A percentile compares a stretch with the other conserved stretches of the same genome.
Evolutionary conservation across 2,113 vertebrate genomes (phyloP).

Genomic region (Forbesichthys papilliferus): DNA sequence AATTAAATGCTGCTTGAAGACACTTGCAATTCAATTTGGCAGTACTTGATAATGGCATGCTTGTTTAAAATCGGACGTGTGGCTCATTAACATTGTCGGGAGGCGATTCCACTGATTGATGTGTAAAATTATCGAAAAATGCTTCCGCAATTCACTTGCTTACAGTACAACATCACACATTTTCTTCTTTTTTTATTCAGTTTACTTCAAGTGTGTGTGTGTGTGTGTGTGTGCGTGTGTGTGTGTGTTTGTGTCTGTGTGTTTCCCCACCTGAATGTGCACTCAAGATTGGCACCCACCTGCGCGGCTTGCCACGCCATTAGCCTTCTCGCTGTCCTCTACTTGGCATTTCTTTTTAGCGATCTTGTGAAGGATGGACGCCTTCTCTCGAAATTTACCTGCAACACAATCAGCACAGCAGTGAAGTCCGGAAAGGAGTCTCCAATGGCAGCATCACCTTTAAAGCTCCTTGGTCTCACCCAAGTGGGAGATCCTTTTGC

Average conservation of each 20-base stretch:
- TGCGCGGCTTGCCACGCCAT: constrained; percentile 84
- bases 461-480: constrained; percentile 19
- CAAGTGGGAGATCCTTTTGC: constrained; percentile 18
- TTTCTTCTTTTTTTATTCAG: not conserved
- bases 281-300: constrained; percentile 74
- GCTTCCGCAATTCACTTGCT: no score
- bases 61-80: constrained; percentile 53
- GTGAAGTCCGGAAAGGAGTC: constrained; percentile 3
- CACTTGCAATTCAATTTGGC: constrained; percentile 52
- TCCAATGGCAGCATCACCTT: not conserved
- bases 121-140: not conserved
- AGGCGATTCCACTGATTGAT: not conserved
- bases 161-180: no score
- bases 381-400: constrained; percentile 97
- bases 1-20: constrained; percentile 60
- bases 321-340: constrained; percentile 90
- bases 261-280: no score
- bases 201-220: not conserved
- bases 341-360: constrained; percentile 98
- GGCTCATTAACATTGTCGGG: constrained; percentile 36
- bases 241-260: not conserved
- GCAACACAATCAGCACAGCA: constrained; percentile 50
- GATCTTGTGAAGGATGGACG: constrained; percentile 97
- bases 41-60: constrained; percentile 54
- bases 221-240: not conserved